Base-by-base conservation (phyloP, 2,888 invertebrate species). In the Teleogryllus oceanicus region DNA sequence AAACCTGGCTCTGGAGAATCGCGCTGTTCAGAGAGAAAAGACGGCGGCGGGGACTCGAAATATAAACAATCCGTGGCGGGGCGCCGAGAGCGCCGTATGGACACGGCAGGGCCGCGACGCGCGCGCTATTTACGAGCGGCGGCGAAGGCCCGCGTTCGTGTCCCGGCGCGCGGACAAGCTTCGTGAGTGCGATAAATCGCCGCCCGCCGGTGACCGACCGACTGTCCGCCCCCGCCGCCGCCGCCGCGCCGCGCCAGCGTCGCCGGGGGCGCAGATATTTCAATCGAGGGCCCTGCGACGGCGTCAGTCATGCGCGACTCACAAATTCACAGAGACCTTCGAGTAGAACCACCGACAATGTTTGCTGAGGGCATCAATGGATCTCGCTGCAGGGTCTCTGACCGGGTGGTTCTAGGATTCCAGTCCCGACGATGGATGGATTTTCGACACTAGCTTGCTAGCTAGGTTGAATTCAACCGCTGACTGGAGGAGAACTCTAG, bases 141-240 rank as follows among this genome's bases (percentile, higher is more conserved):
- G 3, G n/a, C 62, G 62, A 13, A 62, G n/a, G 62, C n/a, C 62
- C 13, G 62, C 62, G 62, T 62, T 62, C 62, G 62, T 62, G 62
- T 62, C 62, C 62, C 62, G 62, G 62, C 62, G 62, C 62, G n/a
- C 62, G 62, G 62, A 62, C 62, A 62, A 62, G 62, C 62, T 3
- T 62, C 62, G 62, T 13, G 62, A 62, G 16, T n/a, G 62, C 62
- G 62, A 62, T 62, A 62, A 62, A 62, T 62, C n/a, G 4, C 62
- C 37, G 37, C 8, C 8, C 37, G 37, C 5, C 8, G 5, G 37
- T 8, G 5, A 8, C 5, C 8, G 37, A 37, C 37, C 37, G 37
- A 1, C 37, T 5, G 37, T 5, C 37, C 37, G 5, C 37, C 37
- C 5, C 37, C 37, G 37, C 37, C 37, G 5, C 37, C 37, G 37